Evolutionary conservation across 1,140 invertebrate genomes (phyloP).

Genomic region (Nomia melanderi): DNA sequence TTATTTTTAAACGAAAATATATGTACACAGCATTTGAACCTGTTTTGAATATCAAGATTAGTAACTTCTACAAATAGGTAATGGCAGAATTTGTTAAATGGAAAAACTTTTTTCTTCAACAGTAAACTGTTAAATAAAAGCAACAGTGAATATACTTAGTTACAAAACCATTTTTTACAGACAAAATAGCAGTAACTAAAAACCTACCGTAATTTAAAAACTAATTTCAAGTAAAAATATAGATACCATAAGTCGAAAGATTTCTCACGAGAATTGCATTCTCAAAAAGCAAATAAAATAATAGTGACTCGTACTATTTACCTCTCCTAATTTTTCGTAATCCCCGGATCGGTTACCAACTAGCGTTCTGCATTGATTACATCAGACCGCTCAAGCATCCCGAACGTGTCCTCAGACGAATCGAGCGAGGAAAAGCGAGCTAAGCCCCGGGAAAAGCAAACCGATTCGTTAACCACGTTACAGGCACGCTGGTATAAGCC

Average conservation of each 20-base stretch:
- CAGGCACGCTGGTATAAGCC: conserved; percentile 70
- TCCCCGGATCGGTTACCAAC: not conserved
- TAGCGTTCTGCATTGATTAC: not conserved
- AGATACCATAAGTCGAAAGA: not conserved
- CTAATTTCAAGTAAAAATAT: too few relatives aligned
- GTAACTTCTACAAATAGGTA: too few relatives aligned
- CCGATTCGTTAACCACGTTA: conserved; percentile 76
- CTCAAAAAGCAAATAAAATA: not conserved
- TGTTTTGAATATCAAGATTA: too few relatives aligned
- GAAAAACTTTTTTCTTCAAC: too few relatives aligned
- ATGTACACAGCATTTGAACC: too few relatives aligned
- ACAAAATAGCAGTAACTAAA: too few relatives aligned
- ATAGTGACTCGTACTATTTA: not conserved
- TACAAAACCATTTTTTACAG: too few relatives aligned
- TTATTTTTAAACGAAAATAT: too few relatives aligned
- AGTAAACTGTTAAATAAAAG: too few relatives aligned
- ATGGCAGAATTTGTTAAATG: too few relatives aligned
- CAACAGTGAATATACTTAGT: too few relatives aligned
- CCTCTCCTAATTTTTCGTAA: not conserved
- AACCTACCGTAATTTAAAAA: too few relatives aligned
- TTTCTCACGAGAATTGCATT: not conserved
- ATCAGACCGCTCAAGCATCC: not conserved
- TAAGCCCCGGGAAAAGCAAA: conserved; percentile 65
- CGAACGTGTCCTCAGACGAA: conserved; percentile 8
- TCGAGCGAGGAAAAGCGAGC: conserved; percentile 42